phyloP scores from a whole-genome alignment of 2,888 invertebrate genomes.

The Heliconius erato region DNA sequence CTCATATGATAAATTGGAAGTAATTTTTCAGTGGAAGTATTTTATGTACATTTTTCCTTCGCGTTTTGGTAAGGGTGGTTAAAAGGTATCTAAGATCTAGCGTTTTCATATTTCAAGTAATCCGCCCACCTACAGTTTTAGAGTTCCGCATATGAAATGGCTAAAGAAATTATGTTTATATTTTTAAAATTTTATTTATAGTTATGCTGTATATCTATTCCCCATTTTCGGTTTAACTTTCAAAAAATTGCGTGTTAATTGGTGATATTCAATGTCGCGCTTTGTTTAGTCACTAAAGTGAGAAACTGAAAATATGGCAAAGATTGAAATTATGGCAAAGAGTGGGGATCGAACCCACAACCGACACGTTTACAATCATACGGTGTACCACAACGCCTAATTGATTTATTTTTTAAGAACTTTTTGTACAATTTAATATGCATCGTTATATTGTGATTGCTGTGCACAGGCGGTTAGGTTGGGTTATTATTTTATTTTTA shows the following conservation, averaged over 20 bases:
- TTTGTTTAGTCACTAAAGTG: background rate
- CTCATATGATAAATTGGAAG: conserved; percentile 29
- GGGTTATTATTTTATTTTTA: background rate
- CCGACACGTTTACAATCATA: background rate
- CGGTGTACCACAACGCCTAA: background rate
- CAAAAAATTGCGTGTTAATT: background rate
- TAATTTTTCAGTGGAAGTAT: conserved; percentile 15
- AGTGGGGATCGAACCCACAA: background rate
- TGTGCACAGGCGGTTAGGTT: background rate
- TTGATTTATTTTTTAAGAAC: background rate
- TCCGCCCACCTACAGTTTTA: conserved; percentile 7
- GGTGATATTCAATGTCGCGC: background rate
- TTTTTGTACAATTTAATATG: background rate
- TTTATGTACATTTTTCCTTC: conserved; percentile 21
- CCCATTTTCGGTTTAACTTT: background rate
- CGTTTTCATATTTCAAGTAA: conserved; percentile 18
- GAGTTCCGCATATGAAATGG: conserved; percentile 2
- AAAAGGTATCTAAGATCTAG: conserved; percentile 24
- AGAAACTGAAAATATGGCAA: background rate
- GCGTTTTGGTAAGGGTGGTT: conserved; percentile 11
- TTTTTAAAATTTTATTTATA: background rate
- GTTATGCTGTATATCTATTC: background rate
- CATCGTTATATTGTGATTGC: background rate
- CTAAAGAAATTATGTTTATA: background rate
- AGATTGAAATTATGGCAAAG: too few species aligned